Evolutionary conservation across 2,797 vertebrate species (phyloP).

Genomic region (Chloroceryle inda): DNA sequence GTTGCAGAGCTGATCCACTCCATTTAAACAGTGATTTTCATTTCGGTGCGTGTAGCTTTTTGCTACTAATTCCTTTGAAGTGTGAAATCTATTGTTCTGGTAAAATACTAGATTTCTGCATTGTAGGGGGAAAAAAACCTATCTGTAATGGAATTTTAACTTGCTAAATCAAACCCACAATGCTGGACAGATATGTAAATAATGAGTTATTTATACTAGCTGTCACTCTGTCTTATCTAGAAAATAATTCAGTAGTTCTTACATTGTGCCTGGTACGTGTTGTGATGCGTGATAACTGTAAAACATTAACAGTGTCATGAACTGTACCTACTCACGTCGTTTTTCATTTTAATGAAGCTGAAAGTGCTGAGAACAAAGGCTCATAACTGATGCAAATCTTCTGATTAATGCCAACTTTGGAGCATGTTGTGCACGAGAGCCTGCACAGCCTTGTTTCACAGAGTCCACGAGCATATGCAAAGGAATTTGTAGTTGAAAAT

Average conservation of each 20-base stretch:
- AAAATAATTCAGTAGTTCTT: constrained; percentile 59
- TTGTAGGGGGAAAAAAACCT: neutral
- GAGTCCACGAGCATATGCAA: neutral
- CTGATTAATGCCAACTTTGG: neutral
- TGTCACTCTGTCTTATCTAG: constrained; percentile 65
- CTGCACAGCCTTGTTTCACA: neutral
- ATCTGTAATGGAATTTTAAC: constrained; percentile 42
- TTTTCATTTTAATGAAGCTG: constrained; percentile 70
- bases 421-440: neutral
- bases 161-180: constrained; percentile 56
- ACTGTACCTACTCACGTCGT: constrained; percentile 34
- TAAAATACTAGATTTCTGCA: constrained; percentile 10
- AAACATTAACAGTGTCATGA: constrained; percentile 70
- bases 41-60: constrained; percentile 45
- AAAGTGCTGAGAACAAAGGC: constrained; percentile 55
- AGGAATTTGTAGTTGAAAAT: constrained; percentile 38
- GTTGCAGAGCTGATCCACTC: neutral
- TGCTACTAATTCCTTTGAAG: constrained; percentile 64
- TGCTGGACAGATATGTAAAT: constrained; percentile 63
- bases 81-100: constrained; percentile 58
- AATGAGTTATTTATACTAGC: constrained; percentile 63
- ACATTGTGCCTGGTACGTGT: constrained; percentile 39
- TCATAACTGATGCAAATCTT: constrained; percentile 59
- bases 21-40: constrained; percentile 42
- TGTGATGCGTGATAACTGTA: constrained; percentile 72